Conservation (phyloP, 1,140 invertebrate species). For the Brachionus manjavacas region DNA sequence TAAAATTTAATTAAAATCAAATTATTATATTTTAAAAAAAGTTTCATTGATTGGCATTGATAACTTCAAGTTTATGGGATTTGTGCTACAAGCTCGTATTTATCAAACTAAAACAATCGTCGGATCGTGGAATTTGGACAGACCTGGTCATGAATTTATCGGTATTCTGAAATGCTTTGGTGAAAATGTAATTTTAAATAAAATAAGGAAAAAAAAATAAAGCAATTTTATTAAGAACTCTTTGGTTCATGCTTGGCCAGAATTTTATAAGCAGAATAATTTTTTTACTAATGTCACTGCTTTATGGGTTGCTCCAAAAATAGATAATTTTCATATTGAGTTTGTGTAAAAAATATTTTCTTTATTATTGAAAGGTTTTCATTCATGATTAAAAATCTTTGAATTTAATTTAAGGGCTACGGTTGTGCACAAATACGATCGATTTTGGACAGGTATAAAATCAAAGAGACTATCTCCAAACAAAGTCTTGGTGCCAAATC, state of each 20-base stretch:
- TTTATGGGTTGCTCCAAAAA: constrained; percentile 9
- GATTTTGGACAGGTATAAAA: constrained; percentile 27
- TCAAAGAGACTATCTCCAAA: constrained; percentile 8
- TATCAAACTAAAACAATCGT: not conserved
- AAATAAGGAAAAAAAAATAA: not conserved
- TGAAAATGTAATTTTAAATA: constrained; percentile 2
- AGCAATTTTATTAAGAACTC: constrained; percentile 1
- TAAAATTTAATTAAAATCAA: not conserved
- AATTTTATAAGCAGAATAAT: not conserved
- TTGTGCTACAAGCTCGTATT: constrained; percentile 21
- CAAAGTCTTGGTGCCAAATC: not conserved
- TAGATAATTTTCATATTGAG: not conserved
- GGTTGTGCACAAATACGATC: constrained; percentile 18
- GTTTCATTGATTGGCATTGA: constrained; percentile 4
- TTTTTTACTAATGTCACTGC: constrained; percentile 18
- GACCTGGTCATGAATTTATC: not conserved
- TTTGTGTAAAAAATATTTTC: not conserved
- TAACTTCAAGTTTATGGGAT: constrained; percentile 3
- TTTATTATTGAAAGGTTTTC: too few relatives aligned
- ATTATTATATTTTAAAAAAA: not conserved
- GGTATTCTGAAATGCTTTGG: constrained; percentile 17
- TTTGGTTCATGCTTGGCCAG: constrained; percentile 36
- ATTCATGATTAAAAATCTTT: too few relatives aligned
- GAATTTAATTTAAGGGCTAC: constrained; percentile 13
- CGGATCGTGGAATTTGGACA: not conserved